Percentiles rank a stretch among this genome's conserved stretches.
Evolutionary conservation across 2,797 vertebrate genomes (phyloP).

Genomic region (Danio kyathit): DNA sequence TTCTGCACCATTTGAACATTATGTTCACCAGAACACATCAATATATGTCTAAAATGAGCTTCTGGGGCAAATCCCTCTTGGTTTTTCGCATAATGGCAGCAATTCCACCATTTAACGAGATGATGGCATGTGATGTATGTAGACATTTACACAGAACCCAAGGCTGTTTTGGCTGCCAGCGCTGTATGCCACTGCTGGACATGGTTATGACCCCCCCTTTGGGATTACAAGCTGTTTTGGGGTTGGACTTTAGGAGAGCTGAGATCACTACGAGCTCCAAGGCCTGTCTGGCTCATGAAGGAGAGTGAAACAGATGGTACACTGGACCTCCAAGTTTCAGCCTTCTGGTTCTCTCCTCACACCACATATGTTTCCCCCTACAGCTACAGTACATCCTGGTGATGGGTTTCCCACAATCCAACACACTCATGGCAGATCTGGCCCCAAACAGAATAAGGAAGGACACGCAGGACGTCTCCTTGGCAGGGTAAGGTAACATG

Average conservation of each 20-base stretch:
- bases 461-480: constrained; percentile 36
- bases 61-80: constrained; percentile 14
- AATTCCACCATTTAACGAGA: constrained; percentile 17
- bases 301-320: constrained; percentile 77
- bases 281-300: constrained; percentile 69
- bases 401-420: constrained; percentile 74
- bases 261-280: constrained; percentile 65
- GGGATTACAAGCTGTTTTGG: constrained; percentile 56
- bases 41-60: background rate
- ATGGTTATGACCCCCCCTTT: constrained; percentile 53
- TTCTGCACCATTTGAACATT: background rate
- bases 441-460: constrained; percentile 51
- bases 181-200: constrained; percentile 39
- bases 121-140: constrained; percentile 32
- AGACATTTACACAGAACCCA: constrained; percentile 30
- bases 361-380: constrained; percentile 82
- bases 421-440: constrained; percentile 70
- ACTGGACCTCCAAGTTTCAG: constrained; percentile 77
- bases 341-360: constrained; percentile 80
- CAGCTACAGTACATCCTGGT: constrained; percentile 77
- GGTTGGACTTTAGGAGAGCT: constrained; percentile 50
- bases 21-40: background rate
- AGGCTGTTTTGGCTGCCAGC: constrained; percentile 38
- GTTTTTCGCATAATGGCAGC: constrained; percentile 6
- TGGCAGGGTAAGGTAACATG: constrained; percentile 19